Conservation (phyloP, 2,113 vertebrate genomes). For the Lontra canadensis region DNA sequence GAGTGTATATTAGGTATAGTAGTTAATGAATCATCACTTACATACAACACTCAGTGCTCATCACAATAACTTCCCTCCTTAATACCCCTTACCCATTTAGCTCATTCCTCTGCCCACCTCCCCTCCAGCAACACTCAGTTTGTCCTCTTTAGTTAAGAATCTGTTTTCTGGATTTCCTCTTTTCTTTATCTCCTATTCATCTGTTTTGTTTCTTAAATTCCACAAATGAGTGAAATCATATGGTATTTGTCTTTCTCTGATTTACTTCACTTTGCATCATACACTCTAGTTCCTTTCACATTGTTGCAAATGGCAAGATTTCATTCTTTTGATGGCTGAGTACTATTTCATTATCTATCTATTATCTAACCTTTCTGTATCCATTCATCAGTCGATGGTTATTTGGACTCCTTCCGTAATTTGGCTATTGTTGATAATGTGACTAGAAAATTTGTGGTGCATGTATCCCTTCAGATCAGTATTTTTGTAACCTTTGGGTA, state of each 20-base stretch:
- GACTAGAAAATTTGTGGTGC: neutral
- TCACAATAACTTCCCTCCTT: neutral
- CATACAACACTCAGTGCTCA: neutral
- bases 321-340: neutral
- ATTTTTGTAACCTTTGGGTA: neutral
- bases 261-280: neutral
- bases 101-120: neutral
- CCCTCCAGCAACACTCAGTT: neutral
- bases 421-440: neutral
- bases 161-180: neutral
- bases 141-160: neutral
- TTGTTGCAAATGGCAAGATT: neutral
- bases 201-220: neutral
- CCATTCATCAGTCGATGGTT: neutral
- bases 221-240: neutral
- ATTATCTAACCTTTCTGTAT: neutral
- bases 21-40: neutral
- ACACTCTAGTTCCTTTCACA: neutral
- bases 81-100: neutral
- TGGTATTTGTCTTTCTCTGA: neutral
- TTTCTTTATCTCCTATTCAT: neutral
- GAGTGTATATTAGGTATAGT: neutral
- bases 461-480: neutral
- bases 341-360: neutral
- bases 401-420: neutral